Percentiles rank a stretch among this genome's conserved stretches.
These are phyloP conservation scores for Tetranychus truncatus DNA, from an alignment of 2,888 invertebrate species.

Conservation along the genomic window DNA sequence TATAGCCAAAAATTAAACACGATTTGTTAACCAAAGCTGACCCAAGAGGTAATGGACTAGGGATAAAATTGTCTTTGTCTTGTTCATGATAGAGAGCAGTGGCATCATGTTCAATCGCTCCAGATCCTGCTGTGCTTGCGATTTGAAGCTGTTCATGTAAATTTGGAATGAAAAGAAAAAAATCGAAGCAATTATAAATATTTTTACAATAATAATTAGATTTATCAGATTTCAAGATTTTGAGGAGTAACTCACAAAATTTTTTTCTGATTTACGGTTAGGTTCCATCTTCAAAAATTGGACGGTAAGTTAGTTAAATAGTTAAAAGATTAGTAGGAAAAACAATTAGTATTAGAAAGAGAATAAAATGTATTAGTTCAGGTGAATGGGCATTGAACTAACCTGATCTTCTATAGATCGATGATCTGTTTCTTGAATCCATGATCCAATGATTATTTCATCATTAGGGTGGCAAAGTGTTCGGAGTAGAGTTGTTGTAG, in stretches of 20 bases:
- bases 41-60: conserved; percentile 55
- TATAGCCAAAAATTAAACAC: conserved; percentile 72
- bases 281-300: conserved; percentile 50
- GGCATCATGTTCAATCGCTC: conserved; percentile 88
- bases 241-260: conserved; percentile 20
- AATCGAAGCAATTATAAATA: conserved; percentile 14
- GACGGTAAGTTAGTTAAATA: neutral
- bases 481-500: conserved; percentile 61
- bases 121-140: conserved; percentile 83
- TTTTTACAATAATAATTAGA: neutral
- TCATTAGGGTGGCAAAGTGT: conserved; percentile 71
- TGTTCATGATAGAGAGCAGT: conserved; percentile 59
- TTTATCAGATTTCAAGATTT: neutral
- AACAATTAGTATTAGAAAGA: no score
- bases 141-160: conserved; percentile 53
- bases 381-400: conserved; percentile 22
- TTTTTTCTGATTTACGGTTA: conserved; percentile 52
- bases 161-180: conserved; percentile 28
- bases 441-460: conserved; percentile 76
- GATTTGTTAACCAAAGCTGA: conserved; percentile 91
- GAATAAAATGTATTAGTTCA: no score
- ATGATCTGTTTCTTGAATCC: conserved; percentile 90
- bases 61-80: conserved; percentile 42
- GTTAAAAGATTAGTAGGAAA: no score
- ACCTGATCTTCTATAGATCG: conserved; percentile 94